phyloP scores from a whole-genome alignment of 2,113 vertebrate genomes.

The Tetrax tetrax region DNA sequence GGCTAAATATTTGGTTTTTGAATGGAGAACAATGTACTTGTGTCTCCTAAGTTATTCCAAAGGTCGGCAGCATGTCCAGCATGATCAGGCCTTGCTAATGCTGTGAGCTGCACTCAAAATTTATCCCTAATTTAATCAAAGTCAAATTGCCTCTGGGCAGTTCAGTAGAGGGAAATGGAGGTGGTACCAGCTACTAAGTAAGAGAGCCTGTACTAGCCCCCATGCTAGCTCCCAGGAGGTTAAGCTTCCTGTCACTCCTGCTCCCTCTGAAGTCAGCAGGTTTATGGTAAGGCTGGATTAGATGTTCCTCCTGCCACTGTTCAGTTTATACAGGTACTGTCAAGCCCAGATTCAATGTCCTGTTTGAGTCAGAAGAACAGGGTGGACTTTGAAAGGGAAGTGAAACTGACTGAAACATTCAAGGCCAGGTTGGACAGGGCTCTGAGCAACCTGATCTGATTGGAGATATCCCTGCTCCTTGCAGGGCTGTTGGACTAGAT shows the following conservation, averaged over 20 bases:
- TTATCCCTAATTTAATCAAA: neutral
- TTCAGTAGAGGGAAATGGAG: neutral
- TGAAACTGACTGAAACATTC: too few species aligned
- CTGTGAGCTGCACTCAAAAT: neutral
- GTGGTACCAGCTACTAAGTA: neutral
- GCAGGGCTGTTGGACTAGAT: too few species aligned
- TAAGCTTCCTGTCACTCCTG: neutral
- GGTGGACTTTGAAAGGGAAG: neutral
- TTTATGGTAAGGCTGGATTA: neutral
- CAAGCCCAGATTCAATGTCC: neutral
- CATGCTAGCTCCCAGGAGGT: neutral
- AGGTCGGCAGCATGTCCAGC: rapidly evolving
- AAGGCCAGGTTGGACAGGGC: too few species aligned
- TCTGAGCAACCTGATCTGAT: too few species aligned
- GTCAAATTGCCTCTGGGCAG: neutral
- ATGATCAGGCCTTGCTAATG: neutral
- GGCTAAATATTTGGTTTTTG: neutral
- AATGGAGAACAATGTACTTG: neutral
- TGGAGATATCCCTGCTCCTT: too few species aligned
- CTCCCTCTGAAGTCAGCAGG: neutral
- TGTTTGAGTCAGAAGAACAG: neutral
- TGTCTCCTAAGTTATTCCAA: neutral
- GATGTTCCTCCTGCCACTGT: neutral
- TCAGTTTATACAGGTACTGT: neutral
- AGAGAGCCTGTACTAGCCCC: neutral